Conservation (phyloP, 2,888 invertebrate species). For the Leptopilina myrica region DNA sequence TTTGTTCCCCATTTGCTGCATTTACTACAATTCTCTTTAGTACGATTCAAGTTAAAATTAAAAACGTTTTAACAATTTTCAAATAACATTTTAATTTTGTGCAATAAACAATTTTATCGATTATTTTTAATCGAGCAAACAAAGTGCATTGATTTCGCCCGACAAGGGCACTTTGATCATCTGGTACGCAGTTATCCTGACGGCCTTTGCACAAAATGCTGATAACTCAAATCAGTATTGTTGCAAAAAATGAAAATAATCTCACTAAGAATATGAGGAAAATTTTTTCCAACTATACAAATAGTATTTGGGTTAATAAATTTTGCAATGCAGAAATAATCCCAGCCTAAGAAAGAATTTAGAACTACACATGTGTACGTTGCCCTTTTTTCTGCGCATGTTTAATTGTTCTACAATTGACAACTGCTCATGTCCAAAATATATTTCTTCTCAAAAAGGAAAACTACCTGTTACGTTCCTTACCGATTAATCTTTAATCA, state of each 20-base stretch:
- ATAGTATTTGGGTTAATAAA: too few relatives aligned
- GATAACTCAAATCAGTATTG: conserved; percentile 29
- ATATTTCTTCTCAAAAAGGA: too few relatives aligned
- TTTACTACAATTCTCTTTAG: not conserved
- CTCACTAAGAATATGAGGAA: not conserved
- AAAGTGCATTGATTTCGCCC: conserved; percentile 38
- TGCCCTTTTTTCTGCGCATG: not conserved
- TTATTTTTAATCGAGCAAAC: conserved; percentile 28
- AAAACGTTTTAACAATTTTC: not conserved
- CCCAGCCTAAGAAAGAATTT: not conserved
- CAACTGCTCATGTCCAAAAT: too few relatives aligned
- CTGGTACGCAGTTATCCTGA: conserved; percentile 33
- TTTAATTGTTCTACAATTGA: not conserved
- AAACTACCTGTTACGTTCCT: too few relatives aligned
- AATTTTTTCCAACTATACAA: too few relatives aligned
- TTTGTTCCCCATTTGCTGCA: not conserved
- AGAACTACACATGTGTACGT: too few relatives aligned
- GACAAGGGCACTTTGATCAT: conserved; percentile 41
- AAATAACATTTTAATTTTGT: not conserved
- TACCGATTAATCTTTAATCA: too few relatives aligned
- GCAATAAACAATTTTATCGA: conserved; percentile 20
- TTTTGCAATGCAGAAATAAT: too few relatives aligned
- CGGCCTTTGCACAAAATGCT: conserved; percentile 35
- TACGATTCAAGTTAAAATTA: not conserved
- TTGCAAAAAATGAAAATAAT: conserved; percentile 16